A percentile compares a stretch with the other conserved stretches of the same genome.
These are phyloP conservation scores for Petrocephalus zakoni DNA, from an alignment of 2,113 vertebrate species.

Conservation along the genomic window DNA sequence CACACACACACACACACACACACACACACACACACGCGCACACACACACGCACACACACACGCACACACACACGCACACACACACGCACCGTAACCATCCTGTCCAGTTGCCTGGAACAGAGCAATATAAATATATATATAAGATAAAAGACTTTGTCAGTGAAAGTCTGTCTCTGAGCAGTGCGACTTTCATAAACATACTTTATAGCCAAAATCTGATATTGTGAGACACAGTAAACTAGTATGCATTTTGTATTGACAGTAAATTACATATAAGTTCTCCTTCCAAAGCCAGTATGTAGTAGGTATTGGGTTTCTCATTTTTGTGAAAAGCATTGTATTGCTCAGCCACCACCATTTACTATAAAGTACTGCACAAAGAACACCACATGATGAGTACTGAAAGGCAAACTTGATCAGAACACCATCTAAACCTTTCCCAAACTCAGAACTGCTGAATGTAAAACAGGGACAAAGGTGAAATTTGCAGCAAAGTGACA, in stretches of 20 bases:
- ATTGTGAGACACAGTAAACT: background rate
- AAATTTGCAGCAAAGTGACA: constrained; percentile 1
- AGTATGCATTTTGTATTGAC: constrained; percentile 3
- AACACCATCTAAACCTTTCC: background rate
- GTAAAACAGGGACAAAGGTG: background rate
- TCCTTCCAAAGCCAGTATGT: background rate
- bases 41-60: too few relatives aligned
- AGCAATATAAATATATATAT: too few relatives aligned
- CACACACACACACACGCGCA: too few relatives aligned
- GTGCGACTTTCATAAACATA: background rate
- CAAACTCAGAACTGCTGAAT: background rate
- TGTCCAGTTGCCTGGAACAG: too few relatives aligned
- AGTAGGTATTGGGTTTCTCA: background rate
- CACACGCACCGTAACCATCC: too few relatives aligned
- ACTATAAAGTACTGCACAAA: background rate
- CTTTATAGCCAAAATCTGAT: background rate
- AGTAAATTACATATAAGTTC: background rate
- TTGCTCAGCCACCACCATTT: background rate
- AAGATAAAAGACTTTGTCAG: constrained; percentile 8
- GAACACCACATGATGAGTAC: background rate
- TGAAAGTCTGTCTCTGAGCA: background rate
- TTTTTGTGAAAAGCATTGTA: background rate
- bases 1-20: background rate
- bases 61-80: too few relatives aligned
- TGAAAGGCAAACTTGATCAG: background rate